Base-by-base conservation (phyloP, 2,113 vertebrate genomes). In the Abramis brama region DNA sequence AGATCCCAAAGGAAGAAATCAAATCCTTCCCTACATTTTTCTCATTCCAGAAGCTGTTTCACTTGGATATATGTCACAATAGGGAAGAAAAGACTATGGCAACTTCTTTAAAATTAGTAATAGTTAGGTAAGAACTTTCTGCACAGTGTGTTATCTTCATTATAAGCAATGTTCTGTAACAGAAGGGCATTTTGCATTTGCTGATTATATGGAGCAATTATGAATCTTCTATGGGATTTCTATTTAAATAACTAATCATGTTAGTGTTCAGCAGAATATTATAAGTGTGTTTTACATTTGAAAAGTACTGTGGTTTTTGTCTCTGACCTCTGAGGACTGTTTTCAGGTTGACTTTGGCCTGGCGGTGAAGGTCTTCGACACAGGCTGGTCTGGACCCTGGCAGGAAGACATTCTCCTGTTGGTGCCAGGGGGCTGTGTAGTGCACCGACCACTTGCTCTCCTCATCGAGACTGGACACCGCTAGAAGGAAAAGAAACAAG, bases 341-440 rank as follows among this genome's bases (percentile, higher is more conserved):
- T 92, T 98, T 99, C 87, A 99, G 96, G 95, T 99, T 99, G 93
- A 99, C 94, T 91, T 99, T 98, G 92, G 98, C 97, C 92, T 99
- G 97, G 17, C 94, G 96, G 91, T 99, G 98, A 88, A 99, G 94
- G 91, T 99, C 97, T 57, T 99, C 97, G 74, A 99, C 97, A 0
- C 97, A 99, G 19, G 96, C 93, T 0, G 98, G 97, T 89, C 98
- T 95, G 33, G 93, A 96, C 73, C 95, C 92, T 0, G 98, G 98
- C 55, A 99, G 92, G 90, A 99, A 99, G 64, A 99, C 97, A 45
- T 99, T 99, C 91, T 99, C 97, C 92, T 99, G 98, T 93, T 99
- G 97, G 90, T 99, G 98, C 97, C 97, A 98, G 0, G 97, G 96
- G 2, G 98, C 98, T 1, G 95, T 97, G 91, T 99, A 99, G 91